These are phyloP conservation scores for Hirtodrosophila duncani DNA, from an alignment of 2,888 invertebrate genomes.

Conservation along the genomic window DNA sequence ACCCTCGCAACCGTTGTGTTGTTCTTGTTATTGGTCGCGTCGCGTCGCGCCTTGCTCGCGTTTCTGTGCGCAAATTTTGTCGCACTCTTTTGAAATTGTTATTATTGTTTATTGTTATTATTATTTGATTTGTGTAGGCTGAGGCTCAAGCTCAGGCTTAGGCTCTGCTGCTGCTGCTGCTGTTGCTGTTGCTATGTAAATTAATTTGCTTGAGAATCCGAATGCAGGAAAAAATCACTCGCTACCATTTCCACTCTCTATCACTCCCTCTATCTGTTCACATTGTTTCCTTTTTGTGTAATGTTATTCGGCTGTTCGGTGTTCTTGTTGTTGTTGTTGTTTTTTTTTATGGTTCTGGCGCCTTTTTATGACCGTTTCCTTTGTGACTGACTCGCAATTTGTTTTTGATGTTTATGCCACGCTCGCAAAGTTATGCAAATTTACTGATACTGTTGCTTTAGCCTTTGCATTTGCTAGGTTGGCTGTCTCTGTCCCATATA, in stretches of 20 bases:
- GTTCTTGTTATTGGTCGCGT: slow-evolving; percentile 14
- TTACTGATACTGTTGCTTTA: too few relatives aligned
- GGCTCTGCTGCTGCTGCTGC: background rate
- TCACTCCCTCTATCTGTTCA: slow-evolving; percentile 2
- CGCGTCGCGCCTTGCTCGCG: slow-evolving; percentile 35
- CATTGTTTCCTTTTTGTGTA: background rate
- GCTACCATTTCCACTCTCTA: too few relatives aligned
- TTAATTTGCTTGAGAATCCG: too few relatives aligned
- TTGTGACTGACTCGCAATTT: slow-evolving; percentile 45
- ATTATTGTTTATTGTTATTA: slow-evolving; percentile 11
- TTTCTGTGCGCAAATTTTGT: too few relatives aligned
- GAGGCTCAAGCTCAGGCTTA: background rate
- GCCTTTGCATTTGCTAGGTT: too few relatives aligned
- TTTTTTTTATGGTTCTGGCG: slow-evolving; percentile 39
- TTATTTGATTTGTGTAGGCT: slow-evolving; percentile 19
- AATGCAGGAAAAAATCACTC: too few relatives aligned
- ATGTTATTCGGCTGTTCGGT: slow-evolving; percentile 11
- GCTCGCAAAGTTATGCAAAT: slow-evolving; percentile 47
- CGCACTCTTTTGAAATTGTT: slow-evolving; percentile 32
- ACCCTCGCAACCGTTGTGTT: slow-evolving; percentile 34
- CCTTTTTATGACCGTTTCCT: slow-evolving; percentile 45
- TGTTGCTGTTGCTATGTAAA: slow-evolving; percentile 31
- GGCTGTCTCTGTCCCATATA: background rate
- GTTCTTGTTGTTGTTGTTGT: slow-evolving; percentile 12
- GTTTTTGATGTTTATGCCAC: slow-evolving; percentile 52